A percentile compares a stretch with the other conserved stretches of the same genome.
These are phyloP conservation scores for Drosophila emarginata DNA, from an alignment of 2,888 invertebrate species.

Conservation along the genomic window DNA sequence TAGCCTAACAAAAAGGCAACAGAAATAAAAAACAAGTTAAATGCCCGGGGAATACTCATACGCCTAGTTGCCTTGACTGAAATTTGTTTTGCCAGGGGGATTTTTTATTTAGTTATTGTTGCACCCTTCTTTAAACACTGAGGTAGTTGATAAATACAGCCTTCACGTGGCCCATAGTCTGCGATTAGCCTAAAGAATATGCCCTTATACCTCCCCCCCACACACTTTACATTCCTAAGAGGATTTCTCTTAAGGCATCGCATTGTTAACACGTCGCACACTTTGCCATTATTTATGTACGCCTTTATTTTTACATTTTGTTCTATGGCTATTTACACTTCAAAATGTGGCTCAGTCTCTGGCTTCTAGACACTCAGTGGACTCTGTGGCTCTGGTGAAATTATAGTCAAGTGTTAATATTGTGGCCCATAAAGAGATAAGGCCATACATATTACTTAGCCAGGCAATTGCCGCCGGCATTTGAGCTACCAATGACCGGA, in stretches of 20 bases:
- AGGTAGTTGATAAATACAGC: conserved; percentile 48
- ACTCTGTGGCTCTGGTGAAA: conserved; percentile 19
- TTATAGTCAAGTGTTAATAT: conserved; percentile 60
- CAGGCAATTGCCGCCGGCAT: conserved; percentile 42
- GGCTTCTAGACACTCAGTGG: background rate
- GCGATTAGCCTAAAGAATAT: conserved; percentile 11
- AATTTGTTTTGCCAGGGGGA: conserved; percentile 27
- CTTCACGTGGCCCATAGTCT: conserved; percentile 10
- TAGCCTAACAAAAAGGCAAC: conserved; percentile 7
- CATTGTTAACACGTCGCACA: conserved; percentile 73
- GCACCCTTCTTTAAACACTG: conserved; percentile 25
- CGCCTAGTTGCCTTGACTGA: conserved; percentile 24
- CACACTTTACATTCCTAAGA: background rate
- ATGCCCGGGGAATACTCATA: conserved; percentile 21
- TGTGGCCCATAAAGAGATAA: conserved; percentile 54
- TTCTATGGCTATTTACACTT: conserved; percentile 57
- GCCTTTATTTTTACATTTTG: conserved; percentile 49
- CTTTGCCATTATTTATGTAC: conserved; percentile 60
- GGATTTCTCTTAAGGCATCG: conserved; percentile 34
- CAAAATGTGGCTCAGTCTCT: conserved; percentile 40
- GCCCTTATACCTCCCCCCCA: background rate
- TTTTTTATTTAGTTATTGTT: conserved; percentile 38
- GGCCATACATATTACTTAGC: conserved; percentile 50
- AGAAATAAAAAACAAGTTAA: conserved; percentile 1
- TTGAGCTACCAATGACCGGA: conserved; percentile 5